Conservation (phyloP, 2,797 vertebrate species). For the Cyprinodon diabolis region DNA sequence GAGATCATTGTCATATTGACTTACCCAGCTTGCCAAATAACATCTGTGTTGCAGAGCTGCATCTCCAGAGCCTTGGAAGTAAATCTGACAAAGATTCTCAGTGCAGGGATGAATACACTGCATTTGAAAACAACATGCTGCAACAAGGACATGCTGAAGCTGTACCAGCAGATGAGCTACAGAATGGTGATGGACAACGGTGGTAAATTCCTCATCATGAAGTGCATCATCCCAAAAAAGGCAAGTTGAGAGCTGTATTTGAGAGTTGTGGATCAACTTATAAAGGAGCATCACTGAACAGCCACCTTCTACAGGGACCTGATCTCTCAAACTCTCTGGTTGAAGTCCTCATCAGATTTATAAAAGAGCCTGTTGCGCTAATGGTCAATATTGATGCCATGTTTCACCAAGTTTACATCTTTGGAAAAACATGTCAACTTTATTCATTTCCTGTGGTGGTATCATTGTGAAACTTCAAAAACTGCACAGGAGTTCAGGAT, state of each 20-base stretch:
- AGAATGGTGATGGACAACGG: not conserved
- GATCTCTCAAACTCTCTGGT: not conserved
- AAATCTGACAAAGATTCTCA: not conserved
- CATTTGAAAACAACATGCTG: not conserved
- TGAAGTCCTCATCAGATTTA: not conserved
- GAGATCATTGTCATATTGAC: conserved; percentile 2
- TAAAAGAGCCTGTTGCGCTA: not conserved
- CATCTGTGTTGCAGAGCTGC: not conserved
- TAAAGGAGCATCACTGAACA: not conserved
- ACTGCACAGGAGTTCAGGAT: not conserved
- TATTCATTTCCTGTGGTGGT: conserved; percentile 15
- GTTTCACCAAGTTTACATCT: conserved; percentile 2
- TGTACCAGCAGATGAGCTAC: not conserved
- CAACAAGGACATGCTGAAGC: not conserved
- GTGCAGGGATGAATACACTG: not conserved
- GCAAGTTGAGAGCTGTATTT: not conserved
- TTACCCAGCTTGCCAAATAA: not conserved
- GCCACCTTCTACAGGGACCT: not conserved
- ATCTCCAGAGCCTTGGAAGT: not conserved
- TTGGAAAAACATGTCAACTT: not conserved
- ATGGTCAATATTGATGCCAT: not conserved
- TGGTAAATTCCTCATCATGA: conserved; percentile 1
- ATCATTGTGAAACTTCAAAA: conserved; percentile 2
- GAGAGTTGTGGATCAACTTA: not conserved
- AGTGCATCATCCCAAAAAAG: not conserved